Base-by-base conservation (phyloP, 2,113 vertebrate genomes). In the Myotis lucifugus region DNA sequence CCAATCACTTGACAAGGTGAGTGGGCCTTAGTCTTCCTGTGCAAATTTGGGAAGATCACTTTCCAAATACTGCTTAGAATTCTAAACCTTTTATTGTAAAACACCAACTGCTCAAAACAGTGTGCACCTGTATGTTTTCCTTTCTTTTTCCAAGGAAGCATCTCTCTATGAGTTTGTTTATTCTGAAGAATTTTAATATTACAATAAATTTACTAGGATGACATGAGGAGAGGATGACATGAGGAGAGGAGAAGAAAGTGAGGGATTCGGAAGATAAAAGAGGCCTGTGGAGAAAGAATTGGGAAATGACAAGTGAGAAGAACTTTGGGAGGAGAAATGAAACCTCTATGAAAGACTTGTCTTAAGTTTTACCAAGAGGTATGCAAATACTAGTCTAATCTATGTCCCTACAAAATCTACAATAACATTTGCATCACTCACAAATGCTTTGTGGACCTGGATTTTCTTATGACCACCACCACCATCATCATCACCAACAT, bases 111-210 rank as follows among this genome's bases (percentile, higher is more conserved):
- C 59, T 59, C 48, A 83, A 66, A 74, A 66, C 56, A 77, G 48
- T 19, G 40, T 18, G 42, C 32, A 52, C 10, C 25, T 52, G 19
- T 48, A 6, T 76, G 69, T 23, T 74, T n/a, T 66, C 29, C 37
- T 86, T 40, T 67, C 21, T 69, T 83, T 94, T 95, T 67, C 37
- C 25, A 82, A 88, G 50, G 13, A 59, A 83, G 91, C 34, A 54
- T 59, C 29, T 95, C 48, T n/a, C 67, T 76, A 15, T 76, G 5
- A 50, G 25, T 82, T 72, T 70, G 19, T 85, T 82, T 21, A 76
- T 91, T 48, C 77, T 37, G 2, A 76, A 40, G 4, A 59, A 37
- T 82, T 88, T 87, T 82, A 52, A 52, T 76, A 59, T 66, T 74
- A 21, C 56, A 87, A n/a, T 69, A 61, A 76, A 27, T 21, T 66